Evolutionary conservation across 2,113 vertebrate genomes (phyloP).

Genomic region (Chelonoidis abingdonii): DNA sequence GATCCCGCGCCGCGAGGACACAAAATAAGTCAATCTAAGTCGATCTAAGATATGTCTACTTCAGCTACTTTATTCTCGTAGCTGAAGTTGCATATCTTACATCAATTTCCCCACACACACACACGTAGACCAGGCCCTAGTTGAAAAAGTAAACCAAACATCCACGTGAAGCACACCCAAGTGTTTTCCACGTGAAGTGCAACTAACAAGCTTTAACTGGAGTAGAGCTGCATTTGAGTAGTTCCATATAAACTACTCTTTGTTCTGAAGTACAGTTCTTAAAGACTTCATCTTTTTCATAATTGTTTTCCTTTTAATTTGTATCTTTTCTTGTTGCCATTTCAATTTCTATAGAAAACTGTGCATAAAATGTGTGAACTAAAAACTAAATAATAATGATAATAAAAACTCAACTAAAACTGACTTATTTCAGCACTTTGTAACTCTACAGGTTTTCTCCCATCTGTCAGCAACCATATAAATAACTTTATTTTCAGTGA

Average conservation of each 20-base stretch:
- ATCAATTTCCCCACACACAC: too few relatives aligned
- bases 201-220: background rate
- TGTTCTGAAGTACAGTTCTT: background rate
- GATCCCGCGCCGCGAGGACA: too few relatives aligned
- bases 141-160: accelerated
- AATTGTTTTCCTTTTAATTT: background rate
- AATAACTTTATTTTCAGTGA: background rate
- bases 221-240: accelerated
- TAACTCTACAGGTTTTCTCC: background rate
- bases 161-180: background rate
- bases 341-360: background rate
- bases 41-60: too few relatives aligned
- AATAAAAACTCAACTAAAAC: background rate
- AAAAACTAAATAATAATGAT: background rate
- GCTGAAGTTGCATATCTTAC: too few relatives aligned
- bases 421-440: background rate
- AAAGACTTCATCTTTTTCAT: background rate
- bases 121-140: background rate
- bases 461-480: accelerated
- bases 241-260: background rate
- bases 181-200: accelerated
- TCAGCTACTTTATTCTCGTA: too few relatives aligned
- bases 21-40: too few relatives aligned
- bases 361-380: background rate
- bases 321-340: background rate